phyloP scores from a whole-genome alignment of 2,888 invertebrate genomes.

The Fragum whitleyi region DNA sequence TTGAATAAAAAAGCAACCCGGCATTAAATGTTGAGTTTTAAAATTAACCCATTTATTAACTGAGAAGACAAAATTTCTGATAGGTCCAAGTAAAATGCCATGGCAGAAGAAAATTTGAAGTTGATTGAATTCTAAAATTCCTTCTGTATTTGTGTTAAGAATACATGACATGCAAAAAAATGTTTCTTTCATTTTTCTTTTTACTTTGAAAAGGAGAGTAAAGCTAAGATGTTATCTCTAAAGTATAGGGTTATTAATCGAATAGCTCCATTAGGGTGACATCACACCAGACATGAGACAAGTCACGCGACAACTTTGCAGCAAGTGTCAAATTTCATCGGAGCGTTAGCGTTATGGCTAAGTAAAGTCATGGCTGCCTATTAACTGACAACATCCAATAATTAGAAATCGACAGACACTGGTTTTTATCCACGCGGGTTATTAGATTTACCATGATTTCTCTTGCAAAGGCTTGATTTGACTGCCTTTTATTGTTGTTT shows the following conservation, averaged over 20 bases:
- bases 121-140: no score
- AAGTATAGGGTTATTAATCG: conserved; percentile 12
- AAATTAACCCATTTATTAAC: no score
- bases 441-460: conserved; percentile 9
- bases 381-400: conserved; percentile 27
- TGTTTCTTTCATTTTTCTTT: no score
- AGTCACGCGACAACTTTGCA: conserved; percentile 33
- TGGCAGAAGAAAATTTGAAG: no score
- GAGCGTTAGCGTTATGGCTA: conserved; percentile 18
- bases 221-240: background rate
- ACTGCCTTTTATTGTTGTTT: background rate
- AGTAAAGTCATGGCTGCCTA: background rate
- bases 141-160: no score
- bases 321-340: conserved; percentile 48
- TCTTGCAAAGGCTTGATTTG: background rate
- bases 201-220: no score
- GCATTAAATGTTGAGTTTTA: no score
- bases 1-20: no score
- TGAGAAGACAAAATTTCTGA: no score
- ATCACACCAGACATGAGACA: conserved; percentile 37
- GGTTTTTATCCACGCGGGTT: background rate
- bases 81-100: no score
- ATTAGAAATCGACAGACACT: conserved; percentile 15
- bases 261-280: conserved; percentile 48
- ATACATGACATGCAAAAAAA: no score